Evolutionary conservation across 2,797 vertebrate genomes (phyloP).

Genomic region (Tragopan temminckii): DNA sequence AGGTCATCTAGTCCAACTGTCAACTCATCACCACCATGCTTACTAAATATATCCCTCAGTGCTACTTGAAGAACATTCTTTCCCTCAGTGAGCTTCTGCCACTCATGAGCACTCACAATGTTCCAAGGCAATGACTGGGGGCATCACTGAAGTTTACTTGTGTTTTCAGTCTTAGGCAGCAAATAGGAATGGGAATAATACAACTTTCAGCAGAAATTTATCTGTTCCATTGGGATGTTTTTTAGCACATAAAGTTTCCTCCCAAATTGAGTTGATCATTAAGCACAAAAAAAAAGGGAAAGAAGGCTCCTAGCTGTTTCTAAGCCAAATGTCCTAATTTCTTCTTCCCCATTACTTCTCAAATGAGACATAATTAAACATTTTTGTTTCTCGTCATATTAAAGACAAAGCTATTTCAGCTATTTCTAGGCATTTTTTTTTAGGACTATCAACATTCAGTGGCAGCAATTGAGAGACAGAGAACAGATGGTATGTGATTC

Average conservation of each 20-base stretch:
- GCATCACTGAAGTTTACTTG: accelerated
- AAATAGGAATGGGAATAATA: not conserved
- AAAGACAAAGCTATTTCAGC: constrained; percentile 49
- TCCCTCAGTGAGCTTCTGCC: not conserved
- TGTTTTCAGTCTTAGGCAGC: not conserved
- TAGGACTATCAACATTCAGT: constrained; percentile 20
- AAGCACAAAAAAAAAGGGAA: not conserved
- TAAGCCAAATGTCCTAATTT: constrained; percentile 44
- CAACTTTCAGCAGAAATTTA: not conserved
- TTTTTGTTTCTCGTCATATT: constrained; percentile 1
- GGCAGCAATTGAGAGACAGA: constrained; percentile 27
- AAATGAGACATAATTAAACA: constrained; percentile 50
- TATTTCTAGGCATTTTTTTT: constrained; percentile 40
- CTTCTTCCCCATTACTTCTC: constrained; percentile 18
- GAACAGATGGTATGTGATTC: constrained; percentile 63
- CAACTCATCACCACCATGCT: too few species aligned
- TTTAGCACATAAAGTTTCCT: not conserved
- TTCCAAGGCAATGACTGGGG: not conserved
- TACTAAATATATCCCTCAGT: too few species aligned
- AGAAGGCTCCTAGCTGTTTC: not conserved
- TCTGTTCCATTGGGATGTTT: not conserved
- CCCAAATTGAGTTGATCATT: not conserved
- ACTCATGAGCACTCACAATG: not conserved
- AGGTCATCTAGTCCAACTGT: too few species aligned
- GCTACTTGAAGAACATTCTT: not conserved